phyloP scores from a whole-genome alignment of 2,888 invertebrate species.

The Syritta pipiens region DNA sequence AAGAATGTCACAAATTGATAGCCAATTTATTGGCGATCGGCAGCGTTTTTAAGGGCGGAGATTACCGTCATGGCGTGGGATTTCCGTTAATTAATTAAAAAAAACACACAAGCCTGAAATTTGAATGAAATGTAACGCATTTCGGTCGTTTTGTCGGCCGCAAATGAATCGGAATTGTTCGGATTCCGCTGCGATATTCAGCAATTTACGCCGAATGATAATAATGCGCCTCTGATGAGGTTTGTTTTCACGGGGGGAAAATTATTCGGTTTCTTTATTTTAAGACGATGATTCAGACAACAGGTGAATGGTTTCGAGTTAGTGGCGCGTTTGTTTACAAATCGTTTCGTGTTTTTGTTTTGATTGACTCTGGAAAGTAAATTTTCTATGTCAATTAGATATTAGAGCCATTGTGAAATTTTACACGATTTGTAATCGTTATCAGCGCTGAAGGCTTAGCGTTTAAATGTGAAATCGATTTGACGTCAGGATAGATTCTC shows the following conservation, averaged over 20 bases:
- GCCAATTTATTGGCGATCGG: too few relatives aligned
- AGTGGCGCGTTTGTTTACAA: conserved; percentile 31
- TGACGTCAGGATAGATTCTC: too few relatives aligned
- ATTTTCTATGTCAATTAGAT: too few relatives aligned
- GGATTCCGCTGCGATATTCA: too few relatives aligned
- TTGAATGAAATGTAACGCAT: conserved; percentile 8
- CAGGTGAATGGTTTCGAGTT: conserved; percentile 49
- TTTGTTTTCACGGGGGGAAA: conserved; percentile 1
- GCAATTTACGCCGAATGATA: not conserved
- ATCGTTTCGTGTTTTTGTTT: conserved; percentile 18
- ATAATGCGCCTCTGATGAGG: not conserved
- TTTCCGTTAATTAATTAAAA: conserved; percentile 44
- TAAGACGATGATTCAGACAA: conserved; percentile 34
- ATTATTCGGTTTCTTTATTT: conserved; percentile 25
- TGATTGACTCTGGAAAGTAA: too few relatives aligned
- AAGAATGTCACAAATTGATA: too few relatives aligned
- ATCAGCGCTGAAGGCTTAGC: too few relatives aligned
- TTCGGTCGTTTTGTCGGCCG: not conserved
- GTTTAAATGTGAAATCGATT: too few relatives aligned
- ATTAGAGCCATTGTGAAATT: too few relatives aligned
- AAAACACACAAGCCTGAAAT: too few relatives aligned
- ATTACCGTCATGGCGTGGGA: not conserved
- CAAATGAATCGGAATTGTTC: not conserved
- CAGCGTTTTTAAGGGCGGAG: conserved; percentile 9
- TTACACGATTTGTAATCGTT: too few relatives aligned